Base-by-base conservation (phyloP, 2,113 vertebrate genomes). In the Anarrhichthys ocellatus region DNA sequence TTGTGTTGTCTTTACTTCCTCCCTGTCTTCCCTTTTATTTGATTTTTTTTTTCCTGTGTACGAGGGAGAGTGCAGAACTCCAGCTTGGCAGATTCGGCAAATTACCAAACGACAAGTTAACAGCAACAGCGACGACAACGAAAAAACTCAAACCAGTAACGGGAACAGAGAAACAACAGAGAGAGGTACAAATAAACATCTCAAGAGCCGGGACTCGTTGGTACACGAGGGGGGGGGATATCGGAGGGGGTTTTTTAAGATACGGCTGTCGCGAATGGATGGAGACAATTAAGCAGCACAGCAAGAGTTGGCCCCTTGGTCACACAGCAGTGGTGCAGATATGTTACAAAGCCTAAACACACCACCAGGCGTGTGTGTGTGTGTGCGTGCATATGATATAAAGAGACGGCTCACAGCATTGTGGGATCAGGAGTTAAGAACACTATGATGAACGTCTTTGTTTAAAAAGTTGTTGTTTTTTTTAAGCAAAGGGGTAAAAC, bases 291-390 rank as follows among this genome's bases (percentile, higher is more conserved):
- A 84, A 90, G 84, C 87, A 86, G 91, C 87, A 91, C 86, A 83
- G 91, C 84, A 63, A 88, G 82, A 87, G 78, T 50, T 32, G 80
- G 75, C 64, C 80, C 81, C 76, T 44, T 78, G 81, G 77, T 90
- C 88, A 86, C 90, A 89, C 89, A 90, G 91, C 87, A 82, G 88
- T 81, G 86, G 87, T 88, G 92, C 82, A 80, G 92, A 94, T 92
- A 92, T 91, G 90, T 91, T 87, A 93, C 93, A 92, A 82, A 89
- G 89, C 85, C 73, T 66, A 77, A 86, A 89, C 90, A 87, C 88
- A 84, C 82, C 81, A 86, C 84, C 86, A 81, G 84, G 88, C 56
- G 83, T 78, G 89, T 54, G 63, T 48, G 56, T 78, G 75, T 56
- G 54, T 69, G 56, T 52, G 71, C 54, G 80, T 80, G 87, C 68